These are phyloP conservation scores for Dicerorhinus sumatrensis DNA, from an alignment of 2,113 vertebrate species.

Conservation along the genomic window DNA sequence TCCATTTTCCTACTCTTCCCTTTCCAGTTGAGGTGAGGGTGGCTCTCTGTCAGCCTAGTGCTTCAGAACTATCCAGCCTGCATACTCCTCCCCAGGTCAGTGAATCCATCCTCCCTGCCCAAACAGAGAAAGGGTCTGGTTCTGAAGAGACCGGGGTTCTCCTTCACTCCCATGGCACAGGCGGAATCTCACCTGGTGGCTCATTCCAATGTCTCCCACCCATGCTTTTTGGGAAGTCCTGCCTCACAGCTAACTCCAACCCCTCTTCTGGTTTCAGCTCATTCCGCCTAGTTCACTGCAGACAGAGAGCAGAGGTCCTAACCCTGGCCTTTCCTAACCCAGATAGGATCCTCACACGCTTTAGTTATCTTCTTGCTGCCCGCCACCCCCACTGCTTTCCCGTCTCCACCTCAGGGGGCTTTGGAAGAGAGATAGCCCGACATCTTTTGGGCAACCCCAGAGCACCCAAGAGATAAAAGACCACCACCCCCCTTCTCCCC, in stretches of 20 bases:
- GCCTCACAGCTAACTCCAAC: not conserved
- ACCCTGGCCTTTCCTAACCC: not conserved
- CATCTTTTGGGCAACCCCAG: not conserved
- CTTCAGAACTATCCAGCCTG: not conserved
- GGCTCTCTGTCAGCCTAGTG: not conserved
- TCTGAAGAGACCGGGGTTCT: not conserved
- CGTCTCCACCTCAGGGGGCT: not conserved
- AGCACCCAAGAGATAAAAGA: conserved; percentile 40
- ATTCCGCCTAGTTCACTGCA: not conserved
- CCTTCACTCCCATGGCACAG: not conserved
- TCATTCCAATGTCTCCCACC: not conserved
- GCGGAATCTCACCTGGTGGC: not conserved
- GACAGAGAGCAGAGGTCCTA: not conserved
- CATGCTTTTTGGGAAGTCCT: not conserved
- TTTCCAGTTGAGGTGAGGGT: not conserved
- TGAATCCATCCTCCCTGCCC: not conserved
- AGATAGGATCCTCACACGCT: not conserved
- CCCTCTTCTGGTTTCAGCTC: not conserved
- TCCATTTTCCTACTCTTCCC: not conserved
- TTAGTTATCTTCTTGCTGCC: not conserved
- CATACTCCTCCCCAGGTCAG: not conserved
- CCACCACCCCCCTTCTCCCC: not conserved
- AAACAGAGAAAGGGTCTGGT: not conserved
- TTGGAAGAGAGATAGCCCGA: not conserved
- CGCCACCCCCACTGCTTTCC: not conserved